phyloP scores from a whole-genome alignment of 1,140 invertebrate genomes.

The Cherax quadricarinatus region DNA sequence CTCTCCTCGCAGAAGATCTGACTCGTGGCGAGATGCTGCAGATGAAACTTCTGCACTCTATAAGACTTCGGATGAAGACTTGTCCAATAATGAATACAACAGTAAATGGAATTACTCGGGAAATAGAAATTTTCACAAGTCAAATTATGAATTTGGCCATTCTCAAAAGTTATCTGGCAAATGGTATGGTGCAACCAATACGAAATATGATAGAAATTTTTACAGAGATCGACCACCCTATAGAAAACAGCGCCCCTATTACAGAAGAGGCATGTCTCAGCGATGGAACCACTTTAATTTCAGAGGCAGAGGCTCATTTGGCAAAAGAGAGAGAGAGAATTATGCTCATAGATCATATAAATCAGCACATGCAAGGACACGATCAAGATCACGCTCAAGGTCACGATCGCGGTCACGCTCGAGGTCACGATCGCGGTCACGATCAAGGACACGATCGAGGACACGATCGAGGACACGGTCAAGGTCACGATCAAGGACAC shows the following conservation, averaged over 20 bases:
- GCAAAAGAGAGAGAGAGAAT: neutral
- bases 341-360: constrained; percentile 6
- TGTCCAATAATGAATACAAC: neutral
- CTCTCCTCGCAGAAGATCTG: neutral
- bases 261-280: neutral
- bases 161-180: neutral
- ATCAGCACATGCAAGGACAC: neutral
- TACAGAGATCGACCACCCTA: constrained; percentile 6
- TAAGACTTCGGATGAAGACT: neutral
- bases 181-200: neutral
- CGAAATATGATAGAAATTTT: neutral
- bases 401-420: neutral
- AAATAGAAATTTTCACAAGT: neutral
- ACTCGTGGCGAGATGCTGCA: neutral
- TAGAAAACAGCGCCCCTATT: neutral
- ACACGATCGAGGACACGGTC: no score
- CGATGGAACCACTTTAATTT: neutral
- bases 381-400: constrained; percentile 26
- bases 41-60: neutral
- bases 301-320: neutral
- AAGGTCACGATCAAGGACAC: neutral
- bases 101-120: neutral
- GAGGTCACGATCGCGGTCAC: neutral
- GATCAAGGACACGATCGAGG: no score
- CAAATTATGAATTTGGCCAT: neutral